Evolutionary conservation across 2,888 invertebrate species (phyloP).

Genomic region (Falcaria lacertinaria): DNA sequence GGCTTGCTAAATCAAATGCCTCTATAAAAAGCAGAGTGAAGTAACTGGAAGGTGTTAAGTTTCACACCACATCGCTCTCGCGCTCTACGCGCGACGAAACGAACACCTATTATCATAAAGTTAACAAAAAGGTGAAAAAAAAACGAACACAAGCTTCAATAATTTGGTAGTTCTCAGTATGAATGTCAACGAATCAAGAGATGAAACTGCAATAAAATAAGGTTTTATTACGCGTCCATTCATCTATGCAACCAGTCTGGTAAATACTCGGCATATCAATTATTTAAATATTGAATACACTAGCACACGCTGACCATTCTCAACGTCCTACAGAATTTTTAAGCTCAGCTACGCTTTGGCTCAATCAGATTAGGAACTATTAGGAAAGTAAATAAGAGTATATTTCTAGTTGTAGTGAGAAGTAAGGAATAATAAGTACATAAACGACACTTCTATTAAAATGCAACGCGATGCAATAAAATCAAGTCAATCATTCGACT

Average conservation of each 20-base stretch:
- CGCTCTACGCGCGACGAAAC: constrained; percentile 56
- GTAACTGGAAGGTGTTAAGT: constrained; percentile 76
- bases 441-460: no score
- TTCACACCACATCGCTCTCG: constrained; percentile 73
- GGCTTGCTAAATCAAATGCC: constrained; percentile 71
- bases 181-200: constrained; percentile 67
- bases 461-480: no score
- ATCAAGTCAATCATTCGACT: no score
- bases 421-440: no score
- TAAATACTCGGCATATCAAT: constrained; percentile 44
- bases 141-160: constrained; percentile 73
- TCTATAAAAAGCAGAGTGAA: constrained; percentile 70
- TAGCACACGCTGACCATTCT: background rate
- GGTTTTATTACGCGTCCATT: constrained; percentile 63
- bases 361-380: no score
- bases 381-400: no score
- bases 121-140: constrained; percentile 71
- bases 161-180: constrained; percentile 70
- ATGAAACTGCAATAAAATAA: constrained; percentile 72
- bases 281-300: constrained; percentile 35
- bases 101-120: constrained; percentile 78
- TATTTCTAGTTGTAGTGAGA: no score
- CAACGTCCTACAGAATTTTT: no score
- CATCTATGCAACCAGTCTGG: constrained; percentile 36
- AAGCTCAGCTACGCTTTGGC: no score